Evolutionary conservation across 2,888 invertebrate genomes (phyloP).

Genomic region (Caradrina kadenii): DNA sequence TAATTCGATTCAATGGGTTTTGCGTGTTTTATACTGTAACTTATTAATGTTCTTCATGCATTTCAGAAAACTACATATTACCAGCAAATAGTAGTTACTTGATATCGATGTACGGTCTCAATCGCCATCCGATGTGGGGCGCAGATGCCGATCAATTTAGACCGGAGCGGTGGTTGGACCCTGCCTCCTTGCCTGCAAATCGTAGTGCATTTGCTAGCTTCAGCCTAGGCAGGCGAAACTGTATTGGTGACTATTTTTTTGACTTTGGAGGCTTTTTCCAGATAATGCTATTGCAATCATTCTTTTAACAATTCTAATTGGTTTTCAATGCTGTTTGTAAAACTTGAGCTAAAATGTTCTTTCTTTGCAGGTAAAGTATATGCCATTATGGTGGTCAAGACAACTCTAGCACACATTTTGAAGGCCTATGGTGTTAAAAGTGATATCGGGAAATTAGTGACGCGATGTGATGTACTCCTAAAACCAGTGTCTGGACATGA

Average conservation of each 20-base stretch:
- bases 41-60: not conserved
- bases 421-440: slow-evolving; percentile 15
- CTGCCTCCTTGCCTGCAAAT: slow-evolving; percentile 66
- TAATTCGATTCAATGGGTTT: too few species aligned
- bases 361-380: slow-evolving; percentile 34
- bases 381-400: slow-evolving; percentile 33
- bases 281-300: too few species aligned
- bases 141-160: slow-evolving; percentile 72
- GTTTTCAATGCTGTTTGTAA: too few species aligned
- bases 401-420: slow-evolving; percentile 25
- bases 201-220: slow-evolving; percentile 71
- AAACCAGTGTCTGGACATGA: slow-evolving; percentile 28
- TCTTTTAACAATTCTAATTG: too few species aligned
- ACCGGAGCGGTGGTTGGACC: slow-evolving; percentile 76
- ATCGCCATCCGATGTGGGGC: slow-evolving; percentile 75
- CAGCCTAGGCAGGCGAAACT: slow-evolving; percentile 73
- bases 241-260: slow-evolving; percentile 69
- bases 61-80: slow-evolving; percentile 64
- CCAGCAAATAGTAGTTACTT: slow-evolving; percentile 68
- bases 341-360: not conserved
- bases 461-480: not conserved
- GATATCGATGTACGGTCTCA: slow-evolving; percentile 70
- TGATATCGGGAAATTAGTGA: slow-evolving; percentile 11
- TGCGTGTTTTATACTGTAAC: not conserved
- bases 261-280: not conserved